Evolutionary conservation across 2,797 vertebrate genomes (phyloP).

Genomic region (Microchirus variegatus): DNA sequence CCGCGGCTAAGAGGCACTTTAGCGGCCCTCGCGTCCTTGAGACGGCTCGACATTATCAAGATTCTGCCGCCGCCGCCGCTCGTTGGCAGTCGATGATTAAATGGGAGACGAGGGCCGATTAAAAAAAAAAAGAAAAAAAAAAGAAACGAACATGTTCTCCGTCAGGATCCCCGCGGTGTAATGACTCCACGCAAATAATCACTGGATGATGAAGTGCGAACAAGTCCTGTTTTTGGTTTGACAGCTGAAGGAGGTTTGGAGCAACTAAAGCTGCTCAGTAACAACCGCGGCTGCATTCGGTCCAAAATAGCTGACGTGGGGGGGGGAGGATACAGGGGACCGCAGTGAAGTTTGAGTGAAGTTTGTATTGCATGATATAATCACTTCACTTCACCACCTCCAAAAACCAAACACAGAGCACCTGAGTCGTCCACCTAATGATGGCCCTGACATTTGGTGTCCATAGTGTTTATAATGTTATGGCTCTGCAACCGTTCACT

Average conservation of each 20-base stretch:
- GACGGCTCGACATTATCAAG: constrained; percentile 50
- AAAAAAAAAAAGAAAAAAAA: no score
- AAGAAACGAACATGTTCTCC: constrained; percentile 29
- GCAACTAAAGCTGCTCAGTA: constrained; percentile 49
- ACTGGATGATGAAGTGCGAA: constrained; percentile 42
- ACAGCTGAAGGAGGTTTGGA: constrained; percentile 43
- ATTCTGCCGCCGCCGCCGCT: constrained; percentile 37
- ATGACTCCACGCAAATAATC: constrained; percentile 57
- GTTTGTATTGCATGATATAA: constrained; percentile 34
- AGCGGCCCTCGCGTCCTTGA: constrained; percentile 22
- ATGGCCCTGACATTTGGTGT: constrained; percentile 67
- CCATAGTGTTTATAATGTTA: constrained; percentile 63
- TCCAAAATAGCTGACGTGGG: constrained; percentile 58
- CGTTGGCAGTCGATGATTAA: constrained; percentile 48
- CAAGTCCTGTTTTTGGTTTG: constrained; percentile 46
- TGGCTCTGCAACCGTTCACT: constrained; percentile 24
- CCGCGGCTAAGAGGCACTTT: constrained; percentile 12
- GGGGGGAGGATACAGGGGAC: no score
- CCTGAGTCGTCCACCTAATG: constrained; percentile 51
- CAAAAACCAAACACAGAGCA: constrained; percentile 22
- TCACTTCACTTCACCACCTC: constrained; percentile 35
- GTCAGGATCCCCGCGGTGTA: constrained; percentile 26
- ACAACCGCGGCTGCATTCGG: constrained; percentile 44
- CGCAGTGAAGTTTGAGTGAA: constrained; percentile 36
- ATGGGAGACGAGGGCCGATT: constrained; percentile 28